These are phyloP conservation scores for Macaria liturata DNA, from an alignment of 2,888 invertebrate genomes.

Conservation along the genomic window DNA sequence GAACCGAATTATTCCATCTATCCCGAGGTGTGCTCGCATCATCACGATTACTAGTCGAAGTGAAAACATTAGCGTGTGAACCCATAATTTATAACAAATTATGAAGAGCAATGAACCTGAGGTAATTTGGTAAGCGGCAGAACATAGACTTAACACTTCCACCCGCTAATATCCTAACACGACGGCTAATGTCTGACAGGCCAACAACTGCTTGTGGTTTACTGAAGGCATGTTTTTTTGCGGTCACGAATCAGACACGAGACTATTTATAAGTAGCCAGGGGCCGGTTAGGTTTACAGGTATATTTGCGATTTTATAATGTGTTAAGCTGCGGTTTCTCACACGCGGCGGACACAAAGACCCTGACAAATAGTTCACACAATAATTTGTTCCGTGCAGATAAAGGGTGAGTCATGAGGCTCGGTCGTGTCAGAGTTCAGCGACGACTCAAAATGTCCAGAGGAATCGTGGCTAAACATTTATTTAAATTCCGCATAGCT, in stretches of 20 bases:
- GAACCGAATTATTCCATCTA: conserved; percentile 70
- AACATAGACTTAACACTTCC: conserved; percentile 62
- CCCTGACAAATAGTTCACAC: conserved; percentile 30
- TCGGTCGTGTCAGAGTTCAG: conserved; percentile 34
- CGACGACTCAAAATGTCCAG: conserved; percentile 33
- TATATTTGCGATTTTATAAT: conserved; percentile 26
- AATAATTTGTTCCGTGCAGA: conserved; percentile 30
- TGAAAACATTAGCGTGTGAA: conserved; percentile 79
- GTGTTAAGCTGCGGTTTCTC: conserved; percentile 27
- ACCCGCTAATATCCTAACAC: conserved; percentile 61
- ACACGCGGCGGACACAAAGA: conserved; percentile 12
- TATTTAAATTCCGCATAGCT: conserved; percentile 35
- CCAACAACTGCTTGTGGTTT: conserved; percentile 56
- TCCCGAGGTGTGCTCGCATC: conserved; percentile 62
- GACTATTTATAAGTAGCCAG: conserved; percentile 22
- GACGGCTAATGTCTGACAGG: conserved; percentile 58
- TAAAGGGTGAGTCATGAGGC: conserved; percentile 29
- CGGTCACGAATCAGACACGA: conserved; percentile 31
- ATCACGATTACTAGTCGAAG: conserved; percentile 71
- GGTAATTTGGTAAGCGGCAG: conserved; percentile 70
- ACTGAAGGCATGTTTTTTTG: conserved; percentile 55
- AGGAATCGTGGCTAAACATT: conserved; percentile 36
- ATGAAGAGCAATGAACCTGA: conserved; percentile 73
- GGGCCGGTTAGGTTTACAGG: conserved; percentile 19
- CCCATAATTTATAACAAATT: conserved; percentile 77